Percentiles rank a stretch among this genome's conserved stretches.
These are phyloP conservation scores for Hyperopisus bebe DNA, from an alignment of 2,113 vertebrate species.

Conservation along the genomic window DNA sequence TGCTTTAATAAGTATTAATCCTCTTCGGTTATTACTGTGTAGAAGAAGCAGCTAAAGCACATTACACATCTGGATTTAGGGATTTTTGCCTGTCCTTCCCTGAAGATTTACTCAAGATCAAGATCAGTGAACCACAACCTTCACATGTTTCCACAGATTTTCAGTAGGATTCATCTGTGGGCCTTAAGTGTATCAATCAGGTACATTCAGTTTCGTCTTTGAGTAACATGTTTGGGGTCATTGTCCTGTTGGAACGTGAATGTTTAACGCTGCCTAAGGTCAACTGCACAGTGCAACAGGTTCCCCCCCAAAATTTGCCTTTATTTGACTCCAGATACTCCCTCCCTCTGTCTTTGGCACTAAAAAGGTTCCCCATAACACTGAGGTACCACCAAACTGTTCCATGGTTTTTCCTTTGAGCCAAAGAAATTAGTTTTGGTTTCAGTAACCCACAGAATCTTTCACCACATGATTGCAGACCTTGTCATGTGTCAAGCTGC, in stretches of 20 bases:
- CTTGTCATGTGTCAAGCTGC: neutral
- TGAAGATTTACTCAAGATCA: neutral
- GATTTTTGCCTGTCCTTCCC: neutral
- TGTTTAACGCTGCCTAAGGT: neutral
- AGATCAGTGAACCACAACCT: neutral
- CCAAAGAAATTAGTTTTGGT: neutral
- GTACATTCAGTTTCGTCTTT: neutral
- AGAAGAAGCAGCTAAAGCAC: neutral
- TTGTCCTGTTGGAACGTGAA: neutral
- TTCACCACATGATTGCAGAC: neutral
- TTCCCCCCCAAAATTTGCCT: neutral
- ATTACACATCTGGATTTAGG: neutral
- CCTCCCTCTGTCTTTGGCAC: neutral
- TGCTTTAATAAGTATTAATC: neutral
- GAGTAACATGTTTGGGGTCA: neutral
- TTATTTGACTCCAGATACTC: neutral
- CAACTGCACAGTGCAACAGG: neutral
- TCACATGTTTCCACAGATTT: neutral
- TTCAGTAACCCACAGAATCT: neutral
- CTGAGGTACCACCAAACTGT: neutral
- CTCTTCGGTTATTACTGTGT: neutral
- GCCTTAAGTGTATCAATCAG: neutral
- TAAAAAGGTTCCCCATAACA: neutral
- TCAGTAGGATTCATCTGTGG: neutral
- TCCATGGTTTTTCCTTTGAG: neutral